Percentiles rank a stretch among this genome's conserved stretches.
Conservation (phyloP, 2,888 invertebrate genomes). For the Keiferia lycopersicella region DNA sequence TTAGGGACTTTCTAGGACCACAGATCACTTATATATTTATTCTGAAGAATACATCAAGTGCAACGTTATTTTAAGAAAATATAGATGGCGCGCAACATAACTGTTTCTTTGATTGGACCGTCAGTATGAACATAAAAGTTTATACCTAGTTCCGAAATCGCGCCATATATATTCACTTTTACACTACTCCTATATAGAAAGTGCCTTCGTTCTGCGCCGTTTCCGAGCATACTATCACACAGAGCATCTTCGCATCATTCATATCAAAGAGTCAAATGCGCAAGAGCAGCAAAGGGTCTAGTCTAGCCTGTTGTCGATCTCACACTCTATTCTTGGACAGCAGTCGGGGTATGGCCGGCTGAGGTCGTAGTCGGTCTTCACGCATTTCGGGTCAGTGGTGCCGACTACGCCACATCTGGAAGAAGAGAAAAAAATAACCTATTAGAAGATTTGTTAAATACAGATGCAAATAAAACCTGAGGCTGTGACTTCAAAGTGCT, state of each 20-base stretch:
- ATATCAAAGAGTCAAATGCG: conserved; percentile 15
- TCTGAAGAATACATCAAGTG: too few relatives aligned
- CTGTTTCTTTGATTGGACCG: too few relatives aligned
- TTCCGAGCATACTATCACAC: background rate
- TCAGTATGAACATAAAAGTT: too few relatives aligned
- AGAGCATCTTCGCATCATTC: conserved; percentile 3
- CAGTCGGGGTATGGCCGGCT: conserved; percentile 39
- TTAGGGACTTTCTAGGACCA: too few relatives aligned
- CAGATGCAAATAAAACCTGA: too few relatives aligned
- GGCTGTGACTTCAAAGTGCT: too few relatives aligned
- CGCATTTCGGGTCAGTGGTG: conserved; percentile 44
- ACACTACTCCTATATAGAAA: too few relatives aligned
- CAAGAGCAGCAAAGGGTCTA: conserved; percentile 14
- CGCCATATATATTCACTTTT: too few relatives aligned
- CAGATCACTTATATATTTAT: too few relatives aligned
- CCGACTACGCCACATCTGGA: conserved; percentile 57
- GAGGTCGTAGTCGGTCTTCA: conserved; percentile 31
- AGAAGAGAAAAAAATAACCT: conserved; percentile 33
- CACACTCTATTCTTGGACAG: conserved; percentile 37
- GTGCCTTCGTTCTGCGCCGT: background rate
- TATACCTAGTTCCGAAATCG: too few relatives aligned
- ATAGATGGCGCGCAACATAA: too few relatives aligned
- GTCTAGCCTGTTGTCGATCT: conserved; percentile 33
- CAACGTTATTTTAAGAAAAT: too few relatives aligned
- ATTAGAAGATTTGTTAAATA: background rate